phyloP scores from a whole-genome alignment of 2,888 invertebrate genomes.

The Gymnoscelis rufifasciata region DNA sequence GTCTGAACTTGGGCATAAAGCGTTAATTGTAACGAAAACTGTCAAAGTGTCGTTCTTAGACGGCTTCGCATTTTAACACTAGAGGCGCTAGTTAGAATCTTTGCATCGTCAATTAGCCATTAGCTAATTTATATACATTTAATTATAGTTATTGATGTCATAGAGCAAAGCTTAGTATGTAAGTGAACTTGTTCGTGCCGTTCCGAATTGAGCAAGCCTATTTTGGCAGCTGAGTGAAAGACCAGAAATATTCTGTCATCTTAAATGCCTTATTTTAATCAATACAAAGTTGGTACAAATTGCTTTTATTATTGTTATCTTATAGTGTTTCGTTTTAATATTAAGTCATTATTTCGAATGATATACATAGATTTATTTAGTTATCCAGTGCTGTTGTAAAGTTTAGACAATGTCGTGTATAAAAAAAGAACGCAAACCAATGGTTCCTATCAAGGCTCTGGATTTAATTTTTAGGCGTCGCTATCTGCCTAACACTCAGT shows the following conservation, averaged over 20 bases:
- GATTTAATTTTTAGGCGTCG: conserved; percentile 70
- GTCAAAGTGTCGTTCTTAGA: too few relatives aligned
- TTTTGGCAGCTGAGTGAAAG: neutral
- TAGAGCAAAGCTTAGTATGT: too few relatives aligned
- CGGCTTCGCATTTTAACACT: too few relatives aligned
- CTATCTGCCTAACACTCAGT: conserved; percentile 66
- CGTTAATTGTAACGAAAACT: too few relatives aligned
- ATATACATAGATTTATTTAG: conserved; percentile 15
- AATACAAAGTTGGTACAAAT: too few relatives aligned
- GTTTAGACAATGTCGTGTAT: conserved; percentile 38
- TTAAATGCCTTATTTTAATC: too few relatives aligned
- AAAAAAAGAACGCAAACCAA: conserved; percentile 57
- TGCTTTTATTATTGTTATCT: neutral
- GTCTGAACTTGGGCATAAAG: too few relatives aligned
- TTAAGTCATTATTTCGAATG: conserved; percentile 5
- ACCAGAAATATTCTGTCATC: neutral
- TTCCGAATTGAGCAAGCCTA: neutral
- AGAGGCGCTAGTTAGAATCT: too few relatives aligned
- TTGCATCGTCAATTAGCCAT: too few relatives aligned
- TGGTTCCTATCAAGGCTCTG: conserved; percentile 65
- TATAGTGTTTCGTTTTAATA: neutral
- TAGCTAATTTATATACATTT: too few relatives aligned
- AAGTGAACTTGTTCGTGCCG: conserved; percentile 4
- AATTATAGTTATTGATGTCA: too few relatives aligned
- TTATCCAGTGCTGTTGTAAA: neutral